phyloP scores from a whole-genome alignment of 2,888 invertebrate genomes.

The Limnephilus auricula region DNA sequence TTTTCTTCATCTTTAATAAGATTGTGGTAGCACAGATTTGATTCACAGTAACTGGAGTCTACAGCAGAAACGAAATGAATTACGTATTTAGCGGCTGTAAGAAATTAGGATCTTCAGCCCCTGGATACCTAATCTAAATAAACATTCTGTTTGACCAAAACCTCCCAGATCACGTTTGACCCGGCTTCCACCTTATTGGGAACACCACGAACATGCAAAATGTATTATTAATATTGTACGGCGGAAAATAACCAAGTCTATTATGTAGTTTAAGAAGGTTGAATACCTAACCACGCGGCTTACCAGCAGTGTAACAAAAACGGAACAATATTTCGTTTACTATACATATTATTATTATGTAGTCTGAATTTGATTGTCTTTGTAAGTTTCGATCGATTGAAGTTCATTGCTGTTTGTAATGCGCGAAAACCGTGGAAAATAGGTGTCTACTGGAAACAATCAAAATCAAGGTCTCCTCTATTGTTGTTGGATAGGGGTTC shows the following conservation, averaged over 20 bases:
- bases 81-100: neutral
- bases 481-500: slow-evolving; percentile 51
- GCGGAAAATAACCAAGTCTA: neutral
- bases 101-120: too few relatives aligned
- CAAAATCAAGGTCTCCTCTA: slow-evolving; percentile 54
- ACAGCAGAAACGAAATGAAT: neutral
- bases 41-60: neutral
- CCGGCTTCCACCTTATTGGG: neutral
- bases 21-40: neutral
- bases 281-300: neutral
- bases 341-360: neutral
- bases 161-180: too few relatives aligned
- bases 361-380: neutral
- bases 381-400: neutral
- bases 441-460: slow-evolving; percentile 59
- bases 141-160: neutral
- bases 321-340: neutral
- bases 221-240: neutral
- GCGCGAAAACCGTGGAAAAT: slow-evolving; percentile 59
- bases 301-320: neutral
- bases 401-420: slow-evolving; percentile 44
- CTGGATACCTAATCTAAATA: neutral
- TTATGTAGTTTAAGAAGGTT: neutral
- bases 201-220: neutral
- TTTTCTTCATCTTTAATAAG: neutral